Conservation (phyloP, 2,797 vertebrate species). For the Erpetoichthys calabaricus region DNA sequence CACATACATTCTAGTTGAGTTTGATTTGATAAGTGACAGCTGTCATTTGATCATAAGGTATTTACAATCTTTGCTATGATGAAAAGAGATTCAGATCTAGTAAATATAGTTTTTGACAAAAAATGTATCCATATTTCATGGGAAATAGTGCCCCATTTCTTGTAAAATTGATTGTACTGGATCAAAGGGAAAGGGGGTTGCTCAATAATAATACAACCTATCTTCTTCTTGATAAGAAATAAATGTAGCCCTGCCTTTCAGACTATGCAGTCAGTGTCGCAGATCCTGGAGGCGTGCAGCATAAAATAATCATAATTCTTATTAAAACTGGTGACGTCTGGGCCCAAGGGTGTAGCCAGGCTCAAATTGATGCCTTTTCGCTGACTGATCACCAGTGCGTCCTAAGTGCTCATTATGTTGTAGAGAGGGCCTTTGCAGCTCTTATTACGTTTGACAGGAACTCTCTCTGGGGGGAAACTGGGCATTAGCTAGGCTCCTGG, state of each 20-base stretch:
- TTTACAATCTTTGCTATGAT: too few species aligned
- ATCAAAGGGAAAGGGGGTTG: background rate
- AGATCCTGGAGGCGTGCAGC: conserved; percentile 44
- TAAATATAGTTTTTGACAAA: background rate
- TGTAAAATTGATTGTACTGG: background rate
- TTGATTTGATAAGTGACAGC: too few species aligned
- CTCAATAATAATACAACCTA: conserved; percentile 2
- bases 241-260: conserved; percentile 30
- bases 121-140: background rate
- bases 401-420: conserved; percentile 77
- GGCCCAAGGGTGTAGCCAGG: conserved; percentile 54
- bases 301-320: conserved; percentile 65
- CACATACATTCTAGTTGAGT: too few species aligned
- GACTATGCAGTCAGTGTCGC: conserved; percentile 29
- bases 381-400: conserved; percentile 63
- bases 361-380: conserved; percentile 65
- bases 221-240: conserved; percentile 1
- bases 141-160: background rate
- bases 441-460: conserved; percentile 70
- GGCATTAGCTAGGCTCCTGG: conserved; percentile 64
- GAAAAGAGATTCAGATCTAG: background rate
- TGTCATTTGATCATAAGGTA: too few species aligned
- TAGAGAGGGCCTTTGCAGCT: conserved; percentile 64
- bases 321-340: conserved; percentile 62
- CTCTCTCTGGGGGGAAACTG: conserved; percentile 64